These are phyloP conservation scores for Burhinus oedicnemus DNA, from an alignment of 2,113 vertebrate species.

Conservation along the genomic window DNA sequence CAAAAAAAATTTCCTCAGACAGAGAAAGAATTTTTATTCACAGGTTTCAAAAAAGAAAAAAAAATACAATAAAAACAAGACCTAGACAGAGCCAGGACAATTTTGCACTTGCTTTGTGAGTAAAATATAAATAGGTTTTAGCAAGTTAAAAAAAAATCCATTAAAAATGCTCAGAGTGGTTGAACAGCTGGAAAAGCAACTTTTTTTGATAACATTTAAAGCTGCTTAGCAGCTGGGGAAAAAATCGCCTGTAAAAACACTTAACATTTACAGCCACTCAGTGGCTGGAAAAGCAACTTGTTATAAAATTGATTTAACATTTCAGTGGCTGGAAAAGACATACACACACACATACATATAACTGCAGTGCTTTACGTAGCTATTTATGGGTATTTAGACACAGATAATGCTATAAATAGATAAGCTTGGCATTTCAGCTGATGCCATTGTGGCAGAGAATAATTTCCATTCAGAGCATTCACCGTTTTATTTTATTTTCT, in stretches of 20 bases:
- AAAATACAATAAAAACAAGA: slow-evolving; percentile 79
- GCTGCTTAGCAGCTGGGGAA: slow-evolving; percentile 77
- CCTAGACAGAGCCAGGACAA: slow-evolving; percentile 69
- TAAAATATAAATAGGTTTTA: slow-evolving; percentile 82
- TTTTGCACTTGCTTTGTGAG: slow-evolving; percentile 81
- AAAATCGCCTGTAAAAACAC: slow-evolving; percentile 81
- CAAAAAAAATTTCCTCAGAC: slow-evolving; percentile 48
- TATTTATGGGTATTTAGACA: slow-evolving; percentile 67
- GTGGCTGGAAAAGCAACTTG: slow-evolving; percentile 81
- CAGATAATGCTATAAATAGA: slow-evolving; percentile 66
- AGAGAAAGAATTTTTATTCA: slow-evolving; percentile 77
- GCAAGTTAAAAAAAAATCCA: slow-evolving; percentile 72
- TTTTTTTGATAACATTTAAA: slow-evolving; percentile 73
- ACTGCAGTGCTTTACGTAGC: slow-evolving; percentile 59
- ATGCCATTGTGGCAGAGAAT: slow-evolving; percentile 42
- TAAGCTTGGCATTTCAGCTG: slow-evolving; percentile 13
- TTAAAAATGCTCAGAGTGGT: slow-evolving; percentile 73
- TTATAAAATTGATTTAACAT: slow-evolving; percentile 84
- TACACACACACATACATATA: slow-evolving; percentile 52
- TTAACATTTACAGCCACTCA: slow-evolving; percentile 83
- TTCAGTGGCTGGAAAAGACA: slow-evolving; percentile 77
- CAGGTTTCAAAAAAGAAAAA: slow-evolving; percentile 44
- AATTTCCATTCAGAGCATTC: slow-evolving; percentile 54
- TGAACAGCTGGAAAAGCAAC: slow-evolving; percentile 78
- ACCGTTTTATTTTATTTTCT: slow-evolving; percentile 56